Base-by-base conservation (phyloP, 2,797 vertebrate genomes). In the Psittacula echo region DNA sequence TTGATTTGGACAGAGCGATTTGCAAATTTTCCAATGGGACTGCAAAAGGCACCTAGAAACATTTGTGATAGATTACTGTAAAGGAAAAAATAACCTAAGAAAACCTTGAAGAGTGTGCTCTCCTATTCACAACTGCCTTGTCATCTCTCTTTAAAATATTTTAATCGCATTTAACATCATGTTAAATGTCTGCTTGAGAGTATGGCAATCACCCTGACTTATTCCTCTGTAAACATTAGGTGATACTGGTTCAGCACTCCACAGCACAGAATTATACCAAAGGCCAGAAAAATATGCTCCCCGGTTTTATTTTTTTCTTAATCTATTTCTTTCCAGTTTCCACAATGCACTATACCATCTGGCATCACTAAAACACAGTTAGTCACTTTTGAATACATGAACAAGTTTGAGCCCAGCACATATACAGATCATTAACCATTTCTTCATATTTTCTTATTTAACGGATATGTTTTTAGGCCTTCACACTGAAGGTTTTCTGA, bases 321-420 rank as follows among this genome's bases (percentile, higher is more conserved):
- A 95, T 91, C 90, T 93, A 90, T 96, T 97, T 98, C 95, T 96
- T 97, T 97, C 95, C 96, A 97, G 86, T 97, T 98, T 97, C 96
- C 91, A 90, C 93, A 94, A 94, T 51, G 74, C 42, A 80, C 86
- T 96, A 54, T 65, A 93, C 73, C 93, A 96, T 94, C 86, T 85
- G 91, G 87, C 91, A 97, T 81, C 90, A 78, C 92, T 87, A 94
- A 93, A 89, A 83, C 64, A 94, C 81, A 91, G 87, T 76, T 97
- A 97, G 95, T 97, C 95, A 97, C 90, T 96, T 96, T 83, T 94
- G 51, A 94, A 90, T 89, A 94, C 26, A 51, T 53, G 42, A 87
- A 79, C 73, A 72, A 81, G 77, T 66, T 82, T 47, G n/a, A 95
- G 95, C 77, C 91, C 64, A 81, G 88, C 93, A 95, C 13, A 50